Conservation (phyloP, 2,797 vertebrate species). For the Danio jaintianensis region DNA sequence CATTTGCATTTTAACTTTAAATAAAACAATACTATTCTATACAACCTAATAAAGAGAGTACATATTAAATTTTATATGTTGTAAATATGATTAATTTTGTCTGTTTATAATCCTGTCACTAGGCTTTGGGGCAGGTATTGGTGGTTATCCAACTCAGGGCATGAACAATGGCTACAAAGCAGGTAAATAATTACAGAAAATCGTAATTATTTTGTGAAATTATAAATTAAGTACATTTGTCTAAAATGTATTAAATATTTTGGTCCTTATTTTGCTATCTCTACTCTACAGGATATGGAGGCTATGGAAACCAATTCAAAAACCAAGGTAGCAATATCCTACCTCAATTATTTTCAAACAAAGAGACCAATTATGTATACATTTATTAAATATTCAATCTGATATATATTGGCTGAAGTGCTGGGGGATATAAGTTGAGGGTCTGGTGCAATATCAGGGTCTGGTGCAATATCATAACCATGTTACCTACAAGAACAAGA, state of each 20-base stretch:
- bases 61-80: neutral
- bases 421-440: neutral
- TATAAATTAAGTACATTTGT: neutral
- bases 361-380: neutral
- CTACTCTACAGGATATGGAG: constrained; percentile 52
- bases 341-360: neutral
- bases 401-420: neutral
- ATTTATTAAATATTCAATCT: constrained; percentile 5
- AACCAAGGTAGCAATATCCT: constrained; percentile 60
- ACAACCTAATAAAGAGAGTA: neutral
- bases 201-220: neutral
- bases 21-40: neutral
- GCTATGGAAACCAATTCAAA: constrained; percentile 59
- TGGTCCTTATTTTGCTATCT: neutral
- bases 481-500: neutral
- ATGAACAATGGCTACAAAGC: constrained; percentile 63
- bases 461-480: neutral
- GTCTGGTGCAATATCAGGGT: neutral
- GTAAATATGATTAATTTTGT: neutral
- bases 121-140: constrained; percentile 65
- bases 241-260: neutral
- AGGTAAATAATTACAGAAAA: constrained; percentile 32
- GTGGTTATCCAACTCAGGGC: constrained; percentile 60
- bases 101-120: neutral
- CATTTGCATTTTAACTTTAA: neutral